Percentiles rank a stretch among this genome's conserved stretches.
These are phyloP conservation scores for Atopsyche davidsoni DNA, from an alignment of 1,140 invertebrate genomes.

Conservation along the genomic window DNA sequence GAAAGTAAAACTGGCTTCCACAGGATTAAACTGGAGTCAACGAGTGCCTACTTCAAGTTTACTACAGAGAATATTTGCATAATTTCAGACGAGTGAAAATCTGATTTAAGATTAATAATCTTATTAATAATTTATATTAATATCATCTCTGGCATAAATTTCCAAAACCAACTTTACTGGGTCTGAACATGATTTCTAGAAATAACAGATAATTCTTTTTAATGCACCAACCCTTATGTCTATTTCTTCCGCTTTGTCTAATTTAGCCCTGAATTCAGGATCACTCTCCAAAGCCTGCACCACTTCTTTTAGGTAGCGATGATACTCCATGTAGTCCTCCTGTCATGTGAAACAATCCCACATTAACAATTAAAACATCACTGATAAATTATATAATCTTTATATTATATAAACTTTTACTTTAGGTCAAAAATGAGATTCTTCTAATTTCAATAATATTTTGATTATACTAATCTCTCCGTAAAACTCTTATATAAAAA, in stretches of 20 bases:
- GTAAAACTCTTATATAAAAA: not conserved
- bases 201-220: too few species aligned
- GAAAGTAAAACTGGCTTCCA: too few species aligned
- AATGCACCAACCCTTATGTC: constrained; percentile 82
- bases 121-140: too few species aligned
- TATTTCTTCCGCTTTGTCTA: constrained; percentile 72
- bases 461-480: not conserved
- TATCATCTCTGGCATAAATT: too few species aligned
- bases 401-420: not conserved
- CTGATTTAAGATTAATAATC: too few species aligned
- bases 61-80: too few species aligned
- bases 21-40: too few species aligned
- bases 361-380: constrained; percentile 1
- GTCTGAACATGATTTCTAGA: too few species aligned
- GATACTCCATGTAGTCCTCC: constrained; percentile 64
- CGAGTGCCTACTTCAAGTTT: too few species aligned
- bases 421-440: not conserved
- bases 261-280: constrained; percentile 70
- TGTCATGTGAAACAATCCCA: constrained; percentile 25
- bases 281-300: constrained; percentile 80
- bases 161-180: too few species aligned
- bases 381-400: not conserved
- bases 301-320: constrained; percentile 81
- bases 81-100: too few species aligned
- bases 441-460: constrained; percentile 1